A percentile compares a stretch with the other conserved stretches of the same genome.
phyloP scores from a whole-genome alignment of 2,888 invertebrate genomes.

The Sinelater perroti region DNA sequence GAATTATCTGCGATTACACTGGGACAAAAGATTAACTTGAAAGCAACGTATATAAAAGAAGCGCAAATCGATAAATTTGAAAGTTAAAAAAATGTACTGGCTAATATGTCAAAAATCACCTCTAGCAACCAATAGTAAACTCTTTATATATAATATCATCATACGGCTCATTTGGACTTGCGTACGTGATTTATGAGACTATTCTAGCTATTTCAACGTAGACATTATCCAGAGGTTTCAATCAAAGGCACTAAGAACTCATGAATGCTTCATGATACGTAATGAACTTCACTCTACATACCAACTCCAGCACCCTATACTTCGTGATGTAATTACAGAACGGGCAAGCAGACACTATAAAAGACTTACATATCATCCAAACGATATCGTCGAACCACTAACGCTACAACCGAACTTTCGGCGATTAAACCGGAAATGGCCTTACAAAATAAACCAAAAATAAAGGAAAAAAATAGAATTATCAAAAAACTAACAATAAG shows the following conservation, averaged over 20 bases:
- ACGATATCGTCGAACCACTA: neutral
- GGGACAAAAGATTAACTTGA: conserved; percentile 30
- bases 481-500: too few relatives aligned
- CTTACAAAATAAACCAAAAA: too few relatives aligned
- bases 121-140: conserved; percentile 11
- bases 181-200: conserved; percentile 16
- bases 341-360: conserved; percentile 3
- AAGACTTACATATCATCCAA: conserved; percentile 4
- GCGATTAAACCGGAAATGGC: conserved; percentile 9
- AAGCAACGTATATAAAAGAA: conserved; percentile 25
- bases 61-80: neutral
- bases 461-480: too few relatives aligned
- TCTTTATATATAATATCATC: conserved; percentile 20
- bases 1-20: conserved; percentile 5
- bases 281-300: conserved; percentile 16
- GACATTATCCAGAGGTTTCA: conserved; percentile 29
- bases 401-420: neutral
- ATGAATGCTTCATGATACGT: conserved; percentile 32
- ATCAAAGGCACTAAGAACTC: conserved; percentile 19
- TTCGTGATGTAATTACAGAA: too few relatives aligned
- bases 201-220: conserved; percentile 17
- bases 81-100: conserved; percentile 28
- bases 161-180: conserved; percentile 19
- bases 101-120: conserved; percentile 18
- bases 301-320: conserved; percentile 1